A percentile compares a stretch with the other conserved stretches of the same genome.
These are phyloP conservation scores for Meta bourneti DNA, from an alignment of 2,888 invertebrate species.

Conservation along the genomic window DNA sequence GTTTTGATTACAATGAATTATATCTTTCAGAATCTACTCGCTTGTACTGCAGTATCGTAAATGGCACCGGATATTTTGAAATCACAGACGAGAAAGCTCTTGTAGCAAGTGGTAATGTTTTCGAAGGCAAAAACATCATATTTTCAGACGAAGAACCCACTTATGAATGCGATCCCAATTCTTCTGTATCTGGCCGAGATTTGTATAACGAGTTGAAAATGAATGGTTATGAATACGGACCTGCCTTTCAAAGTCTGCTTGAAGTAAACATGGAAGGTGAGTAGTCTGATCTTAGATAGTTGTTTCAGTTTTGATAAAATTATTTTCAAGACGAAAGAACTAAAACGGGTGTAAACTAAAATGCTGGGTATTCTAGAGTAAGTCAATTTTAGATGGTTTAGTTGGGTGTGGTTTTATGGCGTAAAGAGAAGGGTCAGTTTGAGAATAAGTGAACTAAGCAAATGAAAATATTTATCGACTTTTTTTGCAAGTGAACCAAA, in stretches of 20 bases:
- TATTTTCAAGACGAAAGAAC: too few species aligned
- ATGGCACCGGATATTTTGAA: conserved; percentile 81
- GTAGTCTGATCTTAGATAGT: conserved; percentile 12
- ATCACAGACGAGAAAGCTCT: conserved; percentile 80
- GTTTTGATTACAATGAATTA: too few species aligned
- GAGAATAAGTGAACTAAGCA: too few species aligned
- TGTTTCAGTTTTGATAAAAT: conserved; percentile 25
- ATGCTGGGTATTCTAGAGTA: background rate
- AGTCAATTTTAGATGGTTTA: background rate
- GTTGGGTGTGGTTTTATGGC: background rate
- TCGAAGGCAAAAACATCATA: conserved; percentile 60
- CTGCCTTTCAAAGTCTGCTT: conserved; percentile 89
- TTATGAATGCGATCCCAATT: conserved; percentile 77
- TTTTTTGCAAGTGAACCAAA: too few species aligned
- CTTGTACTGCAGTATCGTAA: too few species aligned
- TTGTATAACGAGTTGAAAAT: conserved; percentile 92
- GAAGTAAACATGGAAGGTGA: conserved; percentile 84
- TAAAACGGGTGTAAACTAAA: background rate
- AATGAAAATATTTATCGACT: too few species aligned
- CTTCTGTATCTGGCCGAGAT: conserved; percentile 82
- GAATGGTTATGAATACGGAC: conserved; percentile 92
- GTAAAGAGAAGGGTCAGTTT: too few species aligned
- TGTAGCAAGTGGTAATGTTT: conserved; percentile 80
- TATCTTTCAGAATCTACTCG: too few species aligned
- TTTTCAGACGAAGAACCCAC: conserved; percentile 44